These are phyloP conservation scores for Mormyrus iriodes DNA, from an alignment of 2,113 vertebrate species.

Conservation along the genomic window DNA sequence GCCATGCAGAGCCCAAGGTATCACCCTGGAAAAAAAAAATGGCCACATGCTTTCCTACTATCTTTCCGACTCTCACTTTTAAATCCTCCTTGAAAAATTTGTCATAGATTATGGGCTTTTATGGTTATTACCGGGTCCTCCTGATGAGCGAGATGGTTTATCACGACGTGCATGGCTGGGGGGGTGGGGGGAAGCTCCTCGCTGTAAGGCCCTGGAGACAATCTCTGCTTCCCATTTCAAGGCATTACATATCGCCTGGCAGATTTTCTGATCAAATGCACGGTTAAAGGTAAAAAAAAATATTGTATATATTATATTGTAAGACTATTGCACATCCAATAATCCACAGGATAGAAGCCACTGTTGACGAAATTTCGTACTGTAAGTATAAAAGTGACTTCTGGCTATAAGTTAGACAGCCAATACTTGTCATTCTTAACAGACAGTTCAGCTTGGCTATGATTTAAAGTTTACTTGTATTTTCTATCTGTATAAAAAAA, in stretches of 20 bases:
- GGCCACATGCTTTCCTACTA: background rate
- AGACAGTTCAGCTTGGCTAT: background rate
- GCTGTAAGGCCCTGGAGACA: background rate
- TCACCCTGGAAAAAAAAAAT: background rate
- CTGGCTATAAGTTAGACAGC: background rate
- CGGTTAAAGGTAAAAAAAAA: background rate
- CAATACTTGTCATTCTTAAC: background rate
- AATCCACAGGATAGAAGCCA: background rate
- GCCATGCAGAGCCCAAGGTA: background rate
- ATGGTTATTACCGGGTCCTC: background rate
- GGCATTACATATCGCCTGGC: background rate
- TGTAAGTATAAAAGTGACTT: conserved; percentile 33
- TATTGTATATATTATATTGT: background rate
- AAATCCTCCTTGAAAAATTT: conserved; percentile 12
- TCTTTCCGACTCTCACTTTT: conserved; percentile 2
- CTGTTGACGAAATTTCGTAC: background rate
- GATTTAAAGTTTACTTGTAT: background rate
- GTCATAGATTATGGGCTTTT: conserved; percentile 4
- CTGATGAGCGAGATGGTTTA: conserved; percentile 6
- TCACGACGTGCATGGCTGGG: background rate
- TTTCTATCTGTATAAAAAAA: background rate
- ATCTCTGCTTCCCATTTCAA: background rate
- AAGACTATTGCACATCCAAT: background rate
- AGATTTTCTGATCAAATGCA: conserved; percentile 10
- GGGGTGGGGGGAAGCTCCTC: background rate